These are phyloP conservation scores for Arenaria interpres DNA, from an alignment of 2,113 vertebrate species.

Conservation along the genomic window DNA sequence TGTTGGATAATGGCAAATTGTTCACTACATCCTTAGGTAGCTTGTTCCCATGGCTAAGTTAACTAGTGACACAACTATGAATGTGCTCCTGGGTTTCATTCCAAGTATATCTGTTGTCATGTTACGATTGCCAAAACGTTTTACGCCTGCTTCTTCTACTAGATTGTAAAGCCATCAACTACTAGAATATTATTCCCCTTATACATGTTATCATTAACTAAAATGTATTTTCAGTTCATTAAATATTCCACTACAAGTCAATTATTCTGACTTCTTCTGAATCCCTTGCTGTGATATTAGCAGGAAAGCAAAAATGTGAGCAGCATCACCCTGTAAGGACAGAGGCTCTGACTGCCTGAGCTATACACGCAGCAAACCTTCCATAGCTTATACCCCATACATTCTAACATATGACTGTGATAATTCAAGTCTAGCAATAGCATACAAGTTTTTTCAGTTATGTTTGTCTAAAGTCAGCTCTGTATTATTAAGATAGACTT, in stretches of 20 bases:
- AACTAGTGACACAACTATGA: not conserved
- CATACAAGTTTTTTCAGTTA: not conserved
- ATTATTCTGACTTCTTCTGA: not conserved
- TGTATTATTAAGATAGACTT: not conserved
- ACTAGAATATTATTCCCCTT: not conserved
- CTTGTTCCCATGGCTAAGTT: not conserved
- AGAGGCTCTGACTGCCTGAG: not conserved
- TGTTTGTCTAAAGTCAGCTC: not conserved
- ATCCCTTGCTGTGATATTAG: not conserved
- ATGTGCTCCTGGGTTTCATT: not conserved
- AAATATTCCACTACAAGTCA: not conserved
- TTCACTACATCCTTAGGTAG: not conserved
- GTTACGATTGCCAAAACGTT: not conserved
- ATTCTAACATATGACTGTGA: not conserved
- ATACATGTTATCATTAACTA: not conserved
- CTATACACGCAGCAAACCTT: not conserved
- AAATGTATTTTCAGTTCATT: not conserved
- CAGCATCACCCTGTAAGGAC: not conserved
- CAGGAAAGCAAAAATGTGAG: not conserved
- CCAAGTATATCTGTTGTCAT: not conserved
- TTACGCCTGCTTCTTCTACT: not conserved
- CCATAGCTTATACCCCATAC: no score
- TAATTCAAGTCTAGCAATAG: not conserved
- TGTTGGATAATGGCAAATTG: not conserved
- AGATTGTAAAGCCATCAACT: not conserved